These are phyloP conservation scores for Tiliacea citrago DNA, from an alignment of 2,888 invertebrate species.

Conservation along the genomic window DNA sequence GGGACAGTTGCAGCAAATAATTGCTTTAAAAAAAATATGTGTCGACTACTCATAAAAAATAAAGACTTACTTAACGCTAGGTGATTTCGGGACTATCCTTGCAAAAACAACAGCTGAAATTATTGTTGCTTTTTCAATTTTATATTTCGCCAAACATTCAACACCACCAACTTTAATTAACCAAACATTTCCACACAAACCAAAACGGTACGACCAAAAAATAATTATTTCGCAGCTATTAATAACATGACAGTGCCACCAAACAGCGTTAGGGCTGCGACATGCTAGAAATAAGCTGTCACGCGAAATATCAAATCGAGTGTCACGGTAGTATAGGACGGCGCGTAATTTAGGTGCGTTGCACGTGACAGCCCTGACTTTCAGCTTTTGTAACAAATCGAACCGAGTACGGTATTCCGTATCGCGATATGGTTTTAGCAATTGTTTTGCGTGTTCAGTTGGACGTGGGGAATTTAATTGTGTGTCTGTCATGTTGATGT, in stretches of 20 bases:
- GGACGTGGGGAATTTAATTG: slow-evolving; percentile 60
- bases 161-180: slow-evolving; percentile 17
- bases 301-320: slow-evolving; percentile 72
- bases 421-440: slow-evolving; percentile 60
- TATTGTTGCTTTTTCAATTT: neutral
- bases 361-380: slow-evolving; percentile 61
- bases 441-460: slow-evolving; percentile 62
- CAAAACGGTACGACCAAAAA: slow-evolving; percentile 39
- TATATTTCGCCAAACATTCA: neutral
- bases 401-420: slow-evolving; percentile 56
- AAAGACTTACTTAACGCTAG: neutral
- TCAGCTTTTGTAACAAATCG: slow-evolving; percentile 64
- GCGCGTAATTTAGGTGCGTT: slow-evolving; percentile 72
- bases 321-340: slow-evolving; percentile 69
- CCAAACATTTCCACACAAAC: slow-evolving; percentile 27
- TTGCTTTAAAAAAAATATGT: neutral
- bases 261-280: slow-evolving; percentile 61
- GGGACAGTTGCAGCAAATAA: neutral
- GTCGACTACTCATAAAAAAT: too few species aligned
- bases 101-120: neutral
- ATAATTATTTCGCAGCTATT: slow-evolving; percentile 60
- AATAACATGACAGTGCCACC: slow-evolving; percentile 53
- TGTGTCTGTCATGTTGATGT: slow-evolving; percentile 52
- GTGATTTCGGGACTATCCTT: neutral
- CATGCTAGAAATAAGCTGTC: slow-evolving; percentile 73